Base-by-base conservation (phyloP, 53 echinoderm and acorn worm genomes). In the Luidia sarsii region DNA sequence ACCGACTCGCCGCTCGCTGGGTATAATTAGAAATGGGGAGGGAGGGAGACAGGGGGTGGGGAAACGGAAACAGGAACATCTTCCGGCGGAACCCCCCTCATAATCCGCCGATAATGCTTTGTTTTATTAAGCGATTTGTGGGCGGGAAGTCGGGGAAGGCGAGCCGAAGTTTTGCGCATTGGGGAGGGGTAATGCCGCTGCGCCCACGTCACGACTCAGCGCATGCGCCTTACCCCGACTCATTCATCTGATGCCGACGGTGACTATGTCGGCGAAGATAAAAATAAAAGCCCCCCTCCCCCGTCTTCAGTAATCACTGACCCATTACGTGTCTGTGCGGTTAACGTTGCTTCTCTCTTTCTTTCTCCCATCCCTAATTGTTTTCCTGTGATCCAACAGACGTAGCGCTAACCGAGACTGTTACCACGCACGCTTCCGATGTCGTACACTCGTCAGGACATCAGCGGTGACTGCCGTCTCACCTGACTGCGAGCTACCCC, bases 271-370 rank as follows among this genome's bases (percentile, higher is more conserved):
- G 5, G 36, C 6, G 29, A 41, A 7, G 39, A 41, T 10, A 13
- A 35, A 35, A 23, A 4, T 46, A 20, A n/a, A 35, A 32, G 11
- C 43, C 75, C 39, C 57, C 15, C 20, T 43, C 43, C 75, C 39
- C 57, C 15, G 30, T 43, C 41, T 37, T 30, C n/a, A n/a, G n/a
- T 77, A 77, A 77, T 77, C 72, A 41, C 41, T n/a, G 56, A 36
- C 41, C 41, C 41, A 63, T 63, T 72, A 72, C 72, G 72, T 54
- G 31, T 74, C 46, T 46, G 77, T 77, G 77, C 45, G 77, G 77
- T 77, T 74, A 60, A 7, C 6, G 61, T 41, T 28, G 77, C 61
- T 77, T 77, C 77, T 61, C 61, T 77, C 61, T 55, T 77, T n/a
- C n/a, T n/a, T n/a, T n/a, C n/a, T n/a, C n/a, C n/a, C n/a, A n/a